Evolutionary conservation across 2,888 invertebrate genomes (phyloP), one percentile per base, ranked within the genome.

Genomic region (Mechanitis messenoides): DNA sequence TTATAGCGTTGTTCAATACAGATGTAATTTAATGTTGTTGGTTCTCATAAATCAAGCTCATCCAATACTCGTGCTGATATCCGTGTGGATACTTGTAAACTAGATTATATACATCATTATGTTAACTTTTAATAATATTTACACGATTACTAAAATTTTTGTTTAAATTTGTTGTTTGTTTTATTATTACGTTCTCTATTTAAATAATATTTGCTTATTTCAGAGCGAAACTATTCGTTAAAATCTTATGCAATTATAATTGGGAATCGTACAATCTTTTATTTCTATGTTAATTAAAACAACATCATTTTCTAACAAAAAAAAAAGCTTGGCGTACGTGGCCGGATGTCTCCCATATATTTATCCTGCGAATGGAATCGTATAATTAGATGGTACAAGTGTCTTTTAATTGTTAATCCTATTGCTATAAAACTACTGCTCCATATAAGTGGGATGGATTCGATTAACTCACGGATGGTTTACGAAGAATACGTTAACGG

Each of bases 1-100:
- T 89, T 89, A 90, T 89, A 73, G 85, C 82, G 80, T 79, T 88
- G 88, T 88, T 85, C 85, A 83, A 84, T 87, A 85, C 85, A 87
- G 85, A 87, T 87, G 85, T 88, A 87, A 89, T 90, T 89, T 89
- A 90, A 87, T 87, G 87, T 85, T 85, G 87, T 83, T 81, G 81
- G 79, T 77, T 74, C 71, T 74, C 80, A 84, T 89, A 90, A 89
- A 89, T 90, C 88, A 88, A 81, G 80, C 78, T 83, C 88, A 83
- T 87, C 89, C 80, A 74, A 72, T 71, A 71, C 72, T 74, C 72
- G 71, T 70, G 70, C 76, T 75, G 84, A 84, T 83, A 83, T 84
- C 83, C 76, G 75, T 78, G 76, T 75, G 68, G 72, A 71, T 74
- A 78, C 79, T 80, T 80, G 81, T 76, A 74, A 79, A 79, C 79